Evolutionary conservation across 2,797 vertebrate species (phyloP).

Genomic region (Gobio occitaniae): DNA sequence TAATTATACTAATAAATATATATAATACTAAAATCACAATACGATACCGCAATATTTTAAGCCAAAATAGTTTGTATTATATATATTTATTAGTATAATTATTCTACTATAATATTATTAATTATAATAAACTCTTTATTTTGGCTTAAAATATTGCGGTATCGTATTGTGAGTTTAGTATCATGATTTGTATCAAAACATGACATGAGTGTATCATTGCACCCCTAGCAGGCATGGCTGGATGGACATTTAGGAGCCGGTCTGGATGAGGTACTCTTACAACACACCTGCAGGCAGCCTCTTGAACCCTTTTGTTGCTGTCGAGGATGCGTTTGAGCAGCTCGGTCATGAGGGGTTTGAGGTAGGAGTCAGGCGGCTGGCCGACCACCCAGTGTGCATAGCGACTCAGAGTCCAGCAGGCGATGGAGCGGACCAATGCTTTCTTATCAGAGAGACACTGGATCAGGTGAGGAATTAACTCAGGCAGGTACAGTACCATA

Average conservation of each 20-base stretch:
- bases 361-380: constrained; percentile 88
- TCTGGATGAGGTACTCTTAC: background rate
- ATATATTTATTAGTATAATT: too few species aligned
- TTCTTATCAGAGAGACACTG: constrained; percentile 93
- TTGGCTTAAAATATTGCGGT: too few species aligned
- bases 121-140: too few species aligned
- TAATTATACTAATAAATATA: too few species aligned
- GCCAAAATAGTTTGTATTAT: too few species aligned
- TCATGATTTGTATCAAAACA: background rate
- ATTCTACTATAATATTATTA: too few species aligned
- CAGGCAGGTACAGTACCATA: constrained; percentile 92
- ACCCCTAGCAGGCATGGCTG: background rate
- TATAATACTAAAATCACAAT: too few species aligned
- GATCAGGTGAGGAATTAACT: constrained; percentile 92
- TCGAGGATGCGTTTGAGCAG: constrained; percentile 94
- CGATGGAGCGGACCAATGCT: constrained; percentile 93
- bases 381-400: constrained; percentile 96
- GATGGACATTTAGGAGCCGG: background rate
- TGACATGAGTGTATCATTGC: background rate
- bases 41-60: too few species aligned
- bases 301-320: constrained; percentile 94
- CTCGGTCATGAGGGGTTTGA: constrained; percentile 95
- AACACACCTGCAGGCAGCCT: constrained; percentile 91
- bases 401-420: constrained; percentile 95
- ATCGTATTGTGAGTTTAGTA: too few species aligned